Conservation (phyloP, 2,797 vertebrate species). For the Botia kubotai region DNA sequence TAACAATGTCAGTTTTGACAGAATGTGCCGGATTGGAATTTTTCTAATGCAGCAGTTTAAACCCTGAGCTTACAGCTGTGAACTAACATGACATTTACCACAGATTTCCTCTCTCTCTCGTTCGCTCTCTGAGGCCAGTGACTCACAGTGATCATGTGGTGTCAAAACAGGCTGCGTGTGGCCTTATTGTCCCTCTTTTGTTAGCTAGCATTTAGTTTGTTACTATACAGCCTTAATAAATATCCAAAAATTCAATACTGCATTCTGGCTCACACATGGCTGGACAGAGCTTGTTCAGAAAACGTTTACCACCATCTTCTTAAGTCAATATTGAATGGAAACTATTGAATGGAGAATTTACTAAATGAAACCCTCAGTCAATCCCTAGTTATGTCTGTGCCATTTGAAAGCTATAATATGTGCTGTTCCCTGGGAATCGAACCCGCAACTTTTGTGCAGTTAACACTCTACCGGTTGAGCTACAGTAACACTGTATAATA, state of each 20-base stretch:
- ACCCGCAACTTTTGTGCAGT: no score
- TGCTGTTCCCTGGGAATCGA: no score
- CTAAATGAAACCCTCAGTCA: no score
- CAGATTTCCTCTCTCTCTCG: not conserved
- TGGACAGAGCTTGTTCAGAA: no score
- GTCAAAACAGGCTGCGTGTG: not conserved
- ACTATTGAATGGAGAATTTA: no score
- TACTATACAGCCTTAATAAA: not conserved
- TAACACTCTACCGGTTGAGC: no score
- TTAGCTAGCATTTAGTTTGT: constrained; percentile 1
- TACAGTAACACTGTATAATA: not conserved
- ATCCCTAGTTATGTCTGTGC: not conserved
- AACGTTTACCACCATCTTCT: not conserved
- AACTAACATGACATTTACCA: constrained; percentile 19
- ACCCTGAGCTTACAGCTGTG: not conserved
- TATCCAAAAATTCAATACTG: not conserved
- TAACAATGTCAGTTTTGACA: no score
- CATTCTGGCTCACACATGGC: not conserved
- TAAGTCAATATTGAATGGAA: no score
- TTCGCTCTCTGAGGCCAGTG: not conserved
- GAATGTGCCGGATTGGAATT: not conserved
- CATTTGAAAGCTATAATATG: no score
- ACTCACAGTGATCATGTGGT: constrained; percentile 15
- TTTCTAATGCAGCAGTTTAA: constrained; percentile 32
- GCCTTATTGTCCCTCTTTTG: constrained; percentile 3